A percentile compares a stretch with the other conserved stretches of the same genome.
These are phyloP conservation scores for Salvelinus alpinus DNA, from an alignment of 2,113 vertebrate genomes.

Conservation along the genomic window DNA sequence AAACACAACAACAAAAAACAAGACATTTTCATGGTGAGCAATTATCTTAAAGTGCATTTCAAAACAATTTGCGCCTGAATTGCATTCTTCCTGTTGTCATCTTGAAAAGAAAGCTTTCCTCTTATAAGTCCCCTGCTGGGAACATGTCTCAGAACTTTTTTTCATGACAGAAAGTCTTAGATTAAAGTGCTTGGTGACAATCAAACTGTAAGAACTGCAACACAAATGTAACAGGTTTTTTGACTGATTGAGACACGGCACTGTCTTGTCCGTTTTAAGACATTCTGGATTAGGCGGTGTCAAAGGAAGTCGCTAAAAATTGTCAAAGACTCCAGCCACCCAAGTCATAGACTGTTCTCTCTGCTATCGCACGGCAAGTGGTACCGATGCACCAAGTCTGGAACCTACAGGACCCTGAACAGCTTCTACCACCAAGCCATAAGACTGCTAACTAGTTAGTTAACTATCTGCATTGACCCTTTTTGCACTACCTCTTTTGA, in stretches of 20 bases:
- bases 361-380: too few species aligned
- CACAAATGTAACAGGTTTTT: background rate
- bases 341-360: too few species aligned
- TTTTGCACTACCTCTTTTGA: too few species aligned
- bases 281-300: too few species aligned
- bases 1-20: constrained; percentile 24
- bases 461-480: too few species aligned
- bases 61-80: background rate
- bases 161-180: background rate
- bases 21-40: background rate
- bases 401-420: too few species aligned
- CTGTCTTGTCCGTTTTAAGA: background rate
- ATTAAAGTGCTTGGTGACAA: constrained; percentile 4
- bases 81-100: background rate
- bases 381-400: too few species aligned
- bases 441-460: too few species aligned
- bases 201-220: background rate
- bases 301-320: too few species aligned
- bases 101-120: background rate
- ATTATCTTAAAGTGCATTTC: constrained; percentile 18
- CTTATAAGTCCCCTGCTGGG: background rate
- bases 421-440: too few species aligned
- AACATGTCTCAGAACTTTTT: background rate
- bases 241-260: constrained; percentile 2
- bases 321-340: too few species aligned